Percentiles rank a stretch among this genome's conserved stretches.
phyloP scores from a whole-genome alignment of 2,888 invertebrate genomes.

The Eupithecia abbreviata region DNA sequence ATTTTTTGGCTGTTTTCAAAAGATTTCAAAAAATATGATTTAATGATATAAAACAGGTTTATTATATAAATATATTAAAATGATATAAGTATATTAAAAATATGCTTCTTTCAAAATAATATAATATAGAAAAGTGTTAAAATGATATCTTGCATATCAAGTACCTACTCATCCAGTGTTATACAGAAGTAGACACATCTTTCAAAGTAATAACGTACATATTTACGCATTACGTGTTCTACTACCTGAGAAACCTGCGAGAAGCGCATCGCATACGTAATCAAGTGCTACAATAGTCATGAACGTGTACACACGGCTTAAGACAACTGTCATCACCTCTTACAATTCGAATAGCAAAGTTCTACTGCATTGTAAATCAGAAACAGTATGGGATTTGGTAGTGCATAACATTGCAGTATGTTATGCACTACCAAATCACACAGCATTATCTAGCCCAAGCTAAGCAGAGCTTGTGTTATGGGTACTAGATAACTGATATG shows the following conservation, averaged over 20 bases:
- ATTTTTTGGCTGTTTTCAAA: no score
- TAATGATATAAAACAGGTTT: no score
- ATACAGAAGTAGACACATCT: slow-evolving; percentile 3
- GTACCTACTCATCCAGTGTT: neutral
- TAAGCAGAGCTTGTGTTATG: no score
- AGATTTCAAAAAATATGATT: no score
- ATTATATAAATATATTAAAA: no score
- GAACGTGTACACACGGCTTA: slow-evolving; percentile 31
- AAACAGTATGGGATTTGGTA: slow-evolving; percentile 5
- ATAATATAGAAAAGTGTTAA: neutral
- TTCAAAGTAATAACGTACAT: slow-evolving; percentile 20
- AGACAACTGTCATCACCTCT: slow-evolving; percentile 41
- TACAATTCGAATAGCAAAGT: slow-evolving; percentile 14
- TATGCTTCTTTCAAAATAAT: no score
- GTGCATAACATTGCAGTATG: neutral
- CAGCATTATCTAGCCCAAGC: no score
- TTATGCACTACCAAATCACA: no score
- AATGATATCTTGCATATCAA: neutral
- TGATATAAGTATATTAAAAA: no score
- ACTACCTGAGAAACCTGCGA: slow-evolving; percentile 24
- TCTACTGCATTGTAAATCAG: slow-evolving; percentile 12
- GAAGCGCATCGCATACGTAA: slow-evolving; percentile 39
- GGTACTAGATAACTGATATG: no score
- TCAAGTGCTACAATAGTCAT: slow-evolving; percentile 35
- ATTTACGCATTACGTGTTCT: slow-evolving; percentile 22